Base-by-base conservation (phyloP, 23 tunicate genomes). In the Corella eumyota region DNA sequence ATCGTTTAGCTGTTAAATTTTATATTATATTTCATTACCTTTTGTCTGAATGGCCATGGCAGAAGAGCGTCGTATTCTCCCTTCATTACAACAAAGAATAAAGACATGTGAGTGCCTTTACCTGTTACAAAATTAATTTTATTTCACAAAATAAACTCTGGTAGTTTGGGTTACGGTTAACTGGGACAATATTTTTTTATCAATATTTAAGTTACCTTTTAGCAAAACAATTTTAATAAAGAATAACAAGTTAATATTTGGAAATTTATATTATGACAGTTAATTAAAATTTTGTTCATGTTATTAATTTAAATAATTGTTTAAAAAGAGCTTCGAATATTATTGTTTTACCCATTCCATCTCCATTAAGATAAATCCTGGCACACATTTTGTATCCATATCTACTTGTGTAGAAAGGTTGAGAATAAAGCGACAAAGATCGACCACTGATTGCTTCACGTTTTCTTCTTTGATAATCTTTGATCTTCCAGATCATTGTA, bases 361-460 rank as follows among this genome's bases (percentile, higher is more conserved):
- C 88, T 9, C 96, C 96, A 68, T 88, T 88, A 3, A 88, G 61
- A 47, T 78, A 88, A 1, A 88, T 57, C 1, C 96, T 66, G 19
- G 88, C 76, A 44, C 96, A 88, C 96, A 88, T 88, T 47, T 88
- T 88, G 81, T 88, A 88, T 19, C 96, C 96, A 66, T 78, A 78
- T 57, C 88, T 50, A 32, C 78, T 74, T 4, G 96, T 88, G 51
- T 72, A 88, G 63, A 88, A 88, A 13, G 96, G 96, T 62, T 78
- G 96, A 30, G 81, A 72, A 71, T 88, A 88, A 17, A 88, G 67
- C 15, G 96, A 88, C 63, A 78, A 73, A 0, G 72, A 68, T 47
- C 77, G 59, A 1, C 96, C 96, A 6, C 72, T 54, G 27, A 80
- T 60, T 0, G 96, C 96, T 30, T 78, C 96, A 21, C 66, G 34